phyloP scores from a whole-genome alignment of 2,113 vertebrate genomes.

The Plecotus auritus region DNA sequence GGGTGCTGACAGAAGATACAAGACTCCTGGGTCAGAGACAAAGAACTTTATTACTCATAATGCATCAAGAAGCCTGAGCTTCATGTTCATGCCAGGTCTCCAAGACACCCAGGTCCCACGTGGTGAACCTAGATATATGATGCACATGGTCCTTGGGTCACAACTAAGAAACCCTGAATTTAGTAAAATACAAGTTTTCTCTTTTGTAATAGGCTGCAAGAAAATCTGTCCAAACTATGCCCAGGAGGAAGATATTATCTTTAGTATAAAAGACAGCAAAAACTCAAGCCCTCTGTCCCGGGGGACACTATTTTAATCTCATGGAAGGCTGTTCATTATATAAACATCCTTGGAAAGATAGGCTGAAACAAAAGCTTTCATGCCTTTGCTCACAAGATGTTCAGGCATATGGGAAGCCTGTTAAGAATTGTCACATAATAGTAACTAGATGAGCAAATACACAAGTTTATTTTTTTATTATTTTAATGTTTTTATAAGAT shows the following conservation, averaged over 20 bases:
- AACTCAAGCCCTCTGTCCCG: neutral
- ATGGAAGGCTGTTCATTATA: neutral
- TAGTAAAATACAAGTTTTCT: neutral
- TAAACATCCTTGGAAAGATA: neutral
- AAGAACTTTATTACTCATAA: neutral
- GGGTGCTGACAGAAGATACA: neutral
- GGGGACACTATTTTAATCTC: neutral
- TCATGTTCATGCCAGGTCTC: neutral
- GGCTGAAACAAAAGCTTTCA: neutral
- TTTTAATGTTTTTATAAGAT: neutral
- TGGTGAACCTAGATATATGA: neutral
- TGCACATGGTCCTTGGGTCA: neutral
- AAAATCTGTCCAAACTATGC: neutral
- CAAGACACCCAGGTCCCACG: neutral
- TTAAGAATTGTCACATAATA: neutral
- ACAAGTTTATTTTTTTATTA: neutral
- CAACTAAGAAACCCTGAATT: neutral
- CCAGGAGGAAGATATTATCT: neutral
- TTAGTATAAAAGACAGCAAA: neutral
- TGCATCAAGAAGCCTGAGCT: neutral
- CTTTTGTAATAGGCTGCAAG: neutral
- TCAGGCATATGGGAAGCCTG: neutral
- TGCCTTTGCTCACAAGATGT: neutral
- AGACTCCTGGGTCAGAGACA: neutral
- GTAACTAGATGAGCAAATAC: neutral